Conservation (phyloP, 2,797 vertebrate genomes). For the Okamejei kenojei region DNA sequence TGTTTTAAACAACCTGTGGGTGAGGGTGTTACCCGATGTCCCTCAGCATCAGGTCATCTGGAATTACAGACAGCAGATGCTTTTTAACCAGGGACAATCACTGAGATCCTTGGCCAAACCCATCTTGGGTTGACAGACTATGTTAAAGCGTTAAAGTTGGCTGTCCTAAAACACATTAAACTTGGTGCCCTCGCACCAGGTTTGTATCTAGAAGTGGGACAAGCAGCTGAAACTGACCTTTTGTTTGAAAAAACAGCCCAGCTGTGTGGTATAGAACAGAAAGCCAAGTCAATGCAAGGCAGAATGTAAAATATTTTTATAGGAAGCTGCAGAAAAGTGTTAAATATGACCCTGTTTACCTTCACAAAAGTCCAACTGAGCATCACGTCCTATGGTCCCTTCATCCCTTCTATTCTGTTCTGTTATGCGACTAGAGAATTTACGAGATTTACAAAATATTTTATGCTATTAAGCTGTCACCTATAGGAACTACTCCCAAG, state of each 20-base stretch:
- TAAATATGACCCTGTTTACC: neutral
- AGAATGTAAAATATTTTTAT: too few species aligned
- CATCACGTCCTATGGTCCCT: neutral
- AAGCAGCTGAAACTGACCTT: neutral
- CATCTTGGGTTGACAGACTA: neutral
- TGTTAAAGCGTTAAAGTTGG: neutral
- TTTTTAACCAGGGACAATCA: conserved; percentile 14
- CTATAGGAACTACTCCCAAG: neutral
- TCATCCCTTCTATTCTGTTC: neutral
- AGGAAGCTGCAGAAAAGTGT: too few species aligned
- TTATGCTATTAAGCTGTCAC: neutral
- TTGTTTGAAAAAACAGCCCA: neutral
- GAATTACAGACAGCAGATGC: neutral
- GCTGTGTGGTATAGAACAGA: neutral
- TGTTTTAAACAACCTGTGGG: neutral
- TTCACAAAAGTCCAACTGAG: neutral
- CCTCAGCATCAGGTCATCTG: neutral
- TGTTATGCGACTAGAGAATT: neutral
- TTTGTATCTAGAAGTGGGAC: neutral
- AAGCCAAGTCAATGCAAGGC: neutral
- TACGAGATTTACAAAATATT: neutral
- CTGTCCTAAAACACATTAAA: conserved; percentile 7
- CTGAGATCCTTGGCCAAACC: neutral
- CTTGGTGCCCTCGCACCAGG: neutral
- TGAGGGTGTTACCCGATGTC: neutral